Conservation (phyloP, 2,888 invertebrate species). For the Drosophila peninsularis region DNA sequence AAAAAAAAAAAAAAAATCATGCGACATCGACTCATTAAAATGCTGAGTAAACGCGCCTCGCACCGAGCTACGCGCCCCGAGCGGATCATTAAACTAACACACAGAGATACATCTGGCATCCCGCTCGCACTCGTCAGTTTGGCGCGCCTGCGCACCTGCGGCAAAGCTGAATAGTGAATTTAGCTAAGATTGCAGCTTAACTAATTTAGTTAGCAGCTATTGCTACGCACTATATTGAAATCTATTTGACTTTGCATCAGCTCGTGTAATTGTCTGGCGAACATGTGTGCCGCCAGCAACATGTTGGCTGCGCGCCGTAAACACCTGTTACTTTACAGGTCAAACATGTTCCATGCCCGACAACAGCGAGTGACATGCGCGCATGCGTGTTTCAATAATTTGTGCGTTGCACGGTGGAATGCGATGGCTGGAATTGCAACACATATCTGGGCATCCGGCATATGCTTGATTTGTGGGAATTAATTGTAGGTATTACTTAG, state of each 20-base stretch:
- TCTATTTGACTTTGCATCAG: constrained; percentile 37
- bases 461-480: background rate
- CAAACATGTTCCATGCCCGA: constrained; percentile 52
- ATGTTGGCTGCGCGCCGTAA: constrained; percentile 29
- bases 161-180: constrained; percentile 18
- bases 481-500: background rate
- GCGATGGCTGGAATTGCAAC: background rate
- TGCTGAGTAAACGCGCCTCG: constrained; percentile 56
- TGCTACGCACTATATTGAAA: constrained; percentile 34
- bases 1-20: constrained; percentile 31
- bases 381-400: constrained; percentile 52
- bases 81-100: constrained; percentile 40
- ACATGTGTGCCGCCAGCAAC: constrained; percentile 27
- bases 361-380: constrained; percentile 42
- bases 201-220: constrained; percentile 27
- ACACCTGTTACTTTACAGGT: constrained; percentile 63
- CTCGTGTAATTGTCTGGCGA: constrained; percentile 28
- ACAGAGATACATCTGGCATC: constrained; percentile 8
- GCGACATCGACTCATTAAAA: constrained; percentile 67
- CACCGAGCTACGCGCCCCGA: constrained; percentile 34
- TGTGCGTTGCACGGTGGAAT: constrained; percentile 36
- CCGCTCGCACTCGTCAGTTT: constrained; percentile 9
- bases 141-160: constrained; percentile 36
- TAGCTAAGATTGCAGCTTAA: constrained; percentile 11
- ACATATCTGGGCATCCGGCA: background rate